Conservation (phyloP, 2,888 invertebrate species). For the Drosophila kuntzei region DNA sequence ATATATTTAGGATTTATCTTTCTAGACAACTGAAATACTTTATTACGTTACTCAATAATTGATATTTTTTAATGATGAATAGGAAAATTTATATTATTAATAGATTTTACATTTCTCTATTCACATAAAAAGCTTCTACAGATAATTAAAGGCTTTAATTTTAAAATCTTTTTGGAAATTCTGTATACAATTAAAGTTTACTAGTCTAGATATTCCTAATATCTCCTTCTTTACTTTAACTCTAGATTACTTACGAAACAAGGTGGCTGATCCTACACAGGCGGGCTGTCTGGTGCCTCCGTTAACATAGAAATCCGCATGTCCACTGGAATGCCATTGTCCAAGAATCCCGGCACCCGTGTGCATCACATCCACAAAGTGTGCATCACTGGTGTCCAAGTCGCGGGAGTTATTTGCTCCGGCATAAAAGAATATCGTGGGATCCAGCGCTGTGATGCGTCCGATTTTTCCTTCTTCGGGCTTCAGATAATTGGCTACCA, state of each 20-base stretch:
- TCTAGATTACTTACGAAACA: constrained; percentile 89
- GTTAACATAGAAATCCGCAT: constrained; percentile 95
- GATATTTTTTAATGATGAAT: too few species aligned
- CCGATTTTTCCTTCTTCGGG: constrained; percentile 91
- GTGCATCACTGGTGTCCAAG: constrained; percentile 92
- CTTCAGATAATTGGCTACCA: constrained; percentile 91
- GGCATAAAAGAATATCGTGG: constrained; percentile 94
- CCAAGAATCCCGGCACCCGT: constrained; percentile 95
- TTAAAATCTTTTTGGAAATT: too few species aligned
- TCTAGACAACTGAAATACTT: too few species aligned
- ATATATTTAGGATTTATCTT: too few species aligned
- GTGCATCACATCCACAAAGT: constrained; percentile 93
- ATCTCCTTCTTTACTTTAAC: neutral
- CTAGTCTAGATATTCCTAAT: too few species aligned
- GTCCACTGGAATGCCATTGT: constrained; percentile 95
- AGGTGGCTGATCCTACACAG: constrained; percentile 92
- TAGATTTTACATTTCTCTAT: neutral
- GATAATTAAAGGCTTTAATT: too few species aligned
- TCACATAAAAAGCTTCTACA: too few species aligned
- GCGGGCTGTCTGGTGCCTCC: constrained; percentile 95
- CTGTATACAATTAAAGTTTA: too few species aligned
- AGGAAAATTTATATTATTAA: neutral
- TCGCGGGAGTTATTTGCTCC: constrained; percentile 92
- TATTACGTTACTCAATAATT: too few species aligned
- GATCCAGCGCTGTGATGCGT: constrained; percentile 94